Evolutionary conservation across 2,797 vertebrate species (phyloP), one percentile per base, ranked within the genome.

Genomic region (Centroberyx gerrardi): DNA sequence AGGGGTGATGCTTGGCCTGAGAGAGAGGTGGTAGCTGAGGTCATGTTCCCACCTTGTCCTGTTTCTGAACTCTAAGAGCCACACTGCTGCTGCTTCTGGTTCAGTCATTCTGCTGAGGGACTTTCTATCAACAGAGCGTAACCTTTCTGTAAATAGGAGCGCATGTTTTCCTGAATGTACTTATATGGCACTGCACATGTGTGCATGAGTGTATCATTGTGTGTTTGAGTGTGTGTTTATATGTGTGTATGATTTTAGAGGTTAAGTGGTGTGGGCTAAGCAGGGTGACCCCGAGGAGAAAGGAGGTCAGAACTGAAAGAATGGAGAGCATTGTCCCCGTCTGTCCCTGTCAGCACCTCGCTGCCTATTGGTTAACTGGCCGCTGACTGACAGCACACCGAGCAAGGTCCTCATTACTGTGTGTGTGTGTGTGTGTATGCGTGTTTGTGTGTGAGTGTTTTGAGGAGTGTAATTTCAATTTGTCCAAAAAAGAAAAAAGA

Each of bases 201-300:
- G 53, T 70, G n/a, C 17, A 13, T 64, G 9, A 58, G 48, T 72
- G 52, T 74, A 54, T 73, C 54, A 63, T 40, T 83, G 46, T 51
- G 3, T 44, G 33, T 74, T 3, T 36, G 46, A 51, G 31, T 74
- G 53, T 65, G 59, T 74, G 55, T 72, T 2, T 56, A 9, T 52
- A 38, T 72, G 71, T 74, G 56, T 66, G 44, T 56, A 55, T 80
- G 68, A 85, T 79, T 67, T 82, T 78, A 82, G 79, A 81, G 76
- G 84, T 88, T 84, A 88, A 87, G 84, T 87, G 85, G 77, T 85
- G 60, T 42, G 62, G 80, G 68, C 58, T 52, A 78, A 85, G 70
- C 68, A 70, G 42, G 3, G 59, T 84, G 67, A 90, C 84, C 85
- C 79, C 67, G 68, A 80, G 74, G 67, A 78, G 36, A 80, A 73